phyloP scores from a whole-genome alignment of 2,888 invertebrate genomes.

The Margaritifera margaritifera region DNA sequence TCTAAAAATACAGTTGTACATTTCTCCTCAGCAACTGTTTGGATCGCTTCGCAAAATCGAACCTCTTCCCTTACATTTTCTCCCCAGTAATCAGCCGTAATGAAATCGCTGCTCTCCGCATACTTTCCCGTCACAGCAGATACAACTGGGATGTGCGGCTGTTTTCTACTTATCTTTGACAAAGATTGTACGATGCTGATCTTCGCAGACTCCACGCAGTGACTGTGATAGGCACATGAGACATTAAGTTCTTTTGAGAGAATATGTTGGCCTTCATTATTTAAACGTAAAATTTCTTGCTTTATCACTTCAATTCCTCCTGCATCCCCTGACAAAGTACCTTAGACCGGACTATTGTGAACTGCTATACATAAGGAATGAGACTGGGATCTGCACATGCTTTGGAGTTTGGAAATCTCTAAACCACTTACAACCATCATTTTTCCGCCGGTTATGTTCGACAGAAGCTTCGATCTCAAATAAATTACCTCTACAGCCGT shows the following conservation, averaged over 20 bases:
- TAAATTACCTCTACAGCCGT: slow-evolving; percentile 54
- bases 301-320: slow-evolving; percentile 31
- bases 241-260: slow-evolving; percentile 30
- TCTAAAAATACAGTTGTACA: slow-evolving; percentile 44
- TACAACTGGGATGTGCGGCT: slow-evolving; percentile 21
- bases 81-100: slow-evolving; percentile 42
- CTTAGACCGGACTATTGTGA: slow-evolving; percentile 34
- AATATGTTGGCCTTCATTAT: neutral
- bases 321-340: slow-evolving; percentile 44
- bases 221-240: slow-evolving; percentile 48
- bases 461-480: slow-evolving; percentile 40
- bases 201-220: slow-evolving; percentile 33
- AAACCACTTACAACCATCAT: slow-evolving; percentile 44
- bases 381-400: slow-evolving; percentile 14
- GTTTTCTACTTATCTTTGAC: neutral
- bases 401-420: slow-evolving; percentile 22
- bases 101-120: slow-evolving; percentile 11
- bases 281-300: slow-evolving; percentile 11
- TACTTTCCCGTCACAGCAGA: slow-evolving; percentile 42
- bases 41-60: slow-evolving; percentile 36
- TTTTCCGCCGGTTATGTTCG: slow-evolving; percentile 40
- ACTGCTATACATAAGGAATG: slow-evolving; percentile 23
- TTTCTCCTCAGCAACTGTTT: slow-evolving; percentile 9
- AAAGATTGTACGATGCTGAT: slow-evolving; percentile 5
- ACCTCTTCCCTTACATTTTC: slow-evolving; percentile 47